These are phyloP conservation scores for Planiliza haematocheilus DNA, from an alignment of 2,113 vertebrate species.

Conservation along the genomic window DNA sequence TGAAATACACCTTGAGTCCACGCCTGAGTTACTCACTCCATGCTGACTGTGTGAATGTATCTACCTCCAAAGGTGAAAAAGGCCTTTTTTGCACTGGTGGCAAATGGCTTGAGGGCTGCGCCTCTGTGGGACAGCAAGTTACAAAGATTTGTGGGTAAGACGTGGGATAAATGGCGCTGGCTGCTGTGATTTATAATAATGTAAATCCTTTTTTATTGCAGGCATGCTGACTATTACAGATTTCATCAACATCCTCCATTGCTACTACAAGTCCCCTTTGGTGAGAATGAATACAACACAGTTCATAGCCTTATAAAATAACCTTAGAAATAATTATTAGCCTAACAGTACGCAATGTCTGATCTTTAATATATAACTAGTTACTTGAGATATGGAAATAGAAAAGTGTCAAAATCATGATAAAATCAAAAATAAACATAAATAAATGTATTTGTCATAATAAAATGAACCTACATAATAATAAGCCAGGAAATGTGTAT, in stretches of 20 bases:
- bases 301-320: background rate
- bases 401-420: no score
- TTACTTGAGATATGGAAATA: no score
- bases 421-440: no score
- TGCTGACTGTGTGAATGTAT: background rate
- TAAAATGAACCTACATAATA: no score
- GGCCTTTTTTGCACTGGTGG: constrained; percentile 93
- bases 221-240: constrained; percentile 99
- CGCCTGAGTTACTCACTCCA: no score
- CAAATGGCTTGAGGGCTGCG: constrained; percentile 91
- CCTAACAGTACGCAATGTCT: no score
- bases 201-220: constrained; percentile 50
- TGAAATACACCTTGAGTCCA: background rate
- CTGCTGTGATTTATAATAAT: background rate
- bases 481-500: no score
- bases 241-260: constrained; percentile 98
- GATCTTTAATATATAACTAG: no score
- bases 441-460: no score
- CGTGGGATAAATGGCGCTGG: accelerated
- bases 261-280: constrained; percentile 95
- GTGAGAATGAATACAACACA: constrained; percentile 78
- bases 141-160: constrained; percentile 96
- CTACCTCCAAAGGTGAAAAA: constrained; percentile 89
- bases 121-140: constrained; percentile 94
- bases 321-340: no score